Evolutionary conservation across 2,797 vertebrate genomes (phyloP).

Genomic region (Dromococcyx pavoninus): DNA sequence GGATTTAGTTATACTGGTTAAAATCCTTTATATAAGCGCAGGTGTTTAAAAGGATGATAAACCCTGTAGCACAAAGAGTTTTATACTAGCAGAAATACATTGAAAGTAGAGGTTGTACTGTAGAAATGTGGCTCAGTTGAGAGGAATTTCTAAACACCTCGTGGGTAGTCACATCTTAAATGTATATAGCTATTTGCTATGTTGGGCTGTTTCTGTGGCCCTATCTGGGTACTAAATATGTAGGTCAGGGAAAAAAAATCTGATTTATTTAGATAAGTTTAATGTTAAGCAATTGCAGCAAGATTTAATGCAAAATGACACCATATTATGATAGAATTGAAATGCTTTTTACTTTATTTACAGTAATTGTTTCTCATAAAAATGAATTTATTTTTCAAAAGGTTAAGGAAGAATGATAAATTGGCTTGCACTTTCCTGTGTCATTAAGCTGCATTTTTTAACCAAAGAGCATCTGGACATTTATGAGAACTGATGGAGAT

Average conservation of each 20-base stretch:
- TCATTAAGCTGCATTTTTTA: slow-evolving; percentile 83
- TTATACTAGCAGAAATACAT: neutral
- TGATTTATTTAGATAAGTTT: neutral
- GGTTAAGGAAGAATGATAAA: slow-evolving; percentile 83
- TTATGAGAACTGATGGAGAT: slow-evolving; percentile 62
- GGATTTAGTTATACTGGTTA: neutral
- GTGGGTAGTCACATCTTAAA: neutral
- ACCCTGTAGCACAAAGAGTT: neutral
- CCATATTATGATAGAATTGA: neutral
- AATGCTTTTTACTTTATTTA: slow-evolving; percentile 58
- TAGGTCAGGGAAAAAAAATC: neutral
- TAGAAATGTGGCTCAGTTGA: neutral
- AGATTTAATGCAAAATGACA: neutral
- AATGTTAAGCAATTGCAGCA: neutral
- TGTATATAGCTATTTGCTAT: neutral
- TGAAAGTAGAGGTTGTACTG: neutral
- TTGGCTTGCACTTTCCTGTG: slow-evolving; percentile 81
- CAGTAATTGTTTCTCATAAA: slow-evolving; percentile 62
- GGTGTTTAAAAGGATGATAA: neutral
- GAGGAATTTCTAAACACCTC: neutral
- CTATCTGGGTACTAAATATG: neutral
- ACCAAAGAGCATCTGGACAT: slow-evolving; percentile 76
- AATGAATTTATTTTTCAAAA: slow-evolving; percentile 72
- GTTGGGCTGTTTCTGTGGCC: neutral
- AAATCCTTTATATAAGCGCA: neutral